Conservation (phyloP, 1,140 invertebrate species). For the Wasmannia auropunctata region DNA sequence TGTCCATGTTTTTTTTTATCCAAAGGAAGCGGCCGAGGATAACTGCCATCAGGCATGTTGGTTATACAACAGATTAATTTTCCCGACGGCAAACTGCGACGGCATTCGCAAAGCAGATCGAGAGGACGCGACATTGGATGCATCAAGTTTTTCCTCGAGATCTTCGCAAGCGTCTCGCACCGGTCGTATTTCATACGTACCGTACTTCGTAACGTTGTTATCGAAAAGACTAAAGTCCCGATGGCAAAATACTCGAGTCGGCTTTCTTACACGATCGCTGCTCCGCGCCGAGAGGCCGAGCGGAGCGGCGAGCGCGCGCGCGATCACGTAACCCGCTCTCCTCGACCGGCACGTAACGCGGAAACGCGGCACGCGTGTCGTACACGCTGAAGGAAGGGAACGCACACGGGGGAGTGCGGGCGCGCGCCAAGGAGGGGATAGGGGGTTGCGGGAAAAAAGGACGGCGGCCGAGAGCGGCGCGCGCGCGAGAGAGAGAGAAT, state of each 20-base stretch:
- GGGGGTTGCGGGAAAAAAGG: conserved; percentile 38
- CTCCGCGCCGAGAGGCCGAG: neutral
- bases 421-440: conserved; percentile 8
- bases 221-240: conserved; percentile 11
- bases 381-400: conserved; percentile 56
- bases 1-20: neutral
- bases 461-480: conserved; percentile 34
- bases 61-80: no score
- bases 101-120: neutral
- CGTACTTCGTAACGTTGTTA: conserved; percentile 5
- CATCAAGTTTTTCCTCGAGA: neutral
- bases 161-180: neutral
- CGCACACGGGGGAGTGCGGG: neutral
- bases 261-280: neutral
- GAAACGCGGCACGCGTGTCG: conserved; percentile 54
- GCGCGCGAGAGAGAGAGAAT: conserved; percentile 22
- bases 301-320: neutral
- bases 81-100: neutral
- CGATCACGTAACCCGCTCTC: conserved; percentile 53
- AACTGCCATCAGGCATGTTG: no score
- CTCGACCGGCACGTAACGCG: conserved; percentile 46
- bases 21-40: neutral
- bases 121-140: neutral
- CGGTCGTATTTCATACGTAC: neutral
- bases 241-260: conserved; percentile 38